Evolutionary conservation across 2,797 vertebrate genomes (phyloP), one percentile per base, ranked within the genome.

Genomic region (Acipenser oxyrinchus): DNA sequence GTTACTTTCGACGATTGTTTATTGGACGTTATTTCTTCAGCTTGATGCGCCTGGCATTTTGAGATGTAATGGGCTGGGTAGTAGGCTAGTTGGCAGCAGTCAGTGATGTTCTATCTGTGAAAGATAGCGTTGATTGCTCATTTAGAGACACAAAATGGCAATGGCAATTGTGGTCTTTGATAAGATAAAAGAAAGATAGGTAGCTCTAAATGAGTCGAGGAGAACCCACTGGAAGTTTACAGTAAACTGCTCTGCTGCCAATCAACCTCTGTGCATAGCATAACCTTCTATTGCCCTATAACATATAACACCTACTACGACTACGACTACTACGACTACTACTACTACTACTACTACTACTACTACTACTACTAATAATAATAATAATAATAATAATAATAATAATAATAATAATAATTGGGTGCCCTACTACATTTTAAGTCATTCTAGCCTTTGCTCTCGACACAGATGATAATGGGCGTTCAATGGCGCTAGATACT

Each of bases 121-220:
- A 70, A 70, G 67, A 79, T 78, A 85, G 81, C 79, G 74, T 84
- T 86, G 88, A 88, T 86, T 89, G 88, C 84, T 87, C 85, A 89
- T 88, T 87, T 79, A 76, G 83, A 84, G 84, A 89, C 88, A 87
- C 87, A 87, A 89, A 89, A 88, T 86, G 84, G 85, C 85, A 86
- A 87, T 89, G 88, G 88, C 86, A 89, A 88, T 88, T 88, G 88
- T 81, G 77, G 84, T 79, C 84, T 88, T 84, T 88, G 89, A 89
- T 90, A 89, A 90, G 89, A 89, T 90, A 90, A 89, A 87, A 83
- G 66, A 58, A 58, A 37, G 60, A 48, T 12, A 37, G 9, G 11
- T 18, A 62, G 60, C 60, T 15, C 15, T 4, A 37, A 62, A 62
- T 4, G 50, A 12, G 12, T 51, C 60, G 51, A 66, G 60, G 60